Conservation (phyloP, 2,888 invertebrate species). For the Muscina levida region DNA sequence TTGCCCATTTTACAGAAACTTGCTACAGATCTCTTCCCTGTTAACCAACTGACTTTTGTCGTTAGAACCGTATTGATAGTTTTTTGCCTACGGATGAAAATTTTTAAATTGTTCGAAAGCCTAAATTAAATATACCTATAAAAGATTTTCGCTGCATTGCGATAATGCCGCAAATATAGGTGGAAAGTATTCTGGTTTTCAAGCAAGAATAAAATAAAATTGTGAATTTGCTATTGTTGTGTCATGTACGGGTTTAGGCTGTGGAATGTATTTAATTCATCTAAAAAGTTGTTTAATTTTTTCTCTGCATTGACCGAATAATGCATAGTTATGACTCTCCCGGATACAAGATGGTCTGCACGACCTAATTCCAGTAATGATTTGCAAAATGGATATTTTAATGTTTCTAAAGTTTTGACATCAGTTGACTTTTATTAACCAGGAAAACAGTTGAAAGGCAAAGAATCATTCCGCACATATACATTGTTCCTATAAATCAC, state of each 20-base stretch:
- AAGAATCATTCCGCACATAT: too few species aligned
- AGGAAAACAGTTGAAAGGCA: too few species aligned
- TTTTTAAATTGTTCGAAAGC: too few species aligned
- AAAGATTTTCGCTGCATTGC: too few species aligned
- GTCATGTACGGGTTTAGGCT: slow-evolving; percentile 6
- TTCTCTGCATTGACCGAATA: too few species aligned
- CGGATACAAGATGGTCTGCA: slow-evolving; percentile 41
- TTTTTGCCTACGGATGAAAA: too few species aligned
- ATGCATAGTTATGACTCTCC: slow-evolving; percentile 33
- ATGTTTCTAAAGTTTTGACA: slow-evolving; percentile 64
- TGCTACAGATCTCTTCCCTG: slow-evolving; percentile 21
- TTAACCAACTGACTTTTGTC: slow-evolving; percentile 24
- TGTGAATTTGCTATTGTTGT: slow-evolving; percentile 9
- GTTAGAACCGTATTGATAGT: slow-evolving; percentile 12
- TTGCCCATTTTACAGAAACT: too few species aligned
- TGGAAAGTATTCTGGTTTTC: too few species aligned
- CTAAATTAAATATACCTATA: too few species aligned
- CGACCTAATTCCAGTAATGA: slow-evolving; percentile 41
- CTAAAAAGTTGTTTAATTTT: too few species aligned
- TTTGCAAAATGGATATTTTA: slow-evolving; percentile 13
- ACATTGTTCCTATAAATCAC: too few species aligned
- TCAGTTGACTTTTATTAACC: too few species aligned
- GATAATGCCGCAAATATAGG: slow-evolving; percentile 1
- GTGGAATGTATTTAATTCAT: slow-evolving; percentile 25
- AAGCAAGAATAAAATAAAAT: neutral